Base-by-base conservation (phyloP, 1,140 invertebrate genomes). In the Heliconius melpomene region DNA sequence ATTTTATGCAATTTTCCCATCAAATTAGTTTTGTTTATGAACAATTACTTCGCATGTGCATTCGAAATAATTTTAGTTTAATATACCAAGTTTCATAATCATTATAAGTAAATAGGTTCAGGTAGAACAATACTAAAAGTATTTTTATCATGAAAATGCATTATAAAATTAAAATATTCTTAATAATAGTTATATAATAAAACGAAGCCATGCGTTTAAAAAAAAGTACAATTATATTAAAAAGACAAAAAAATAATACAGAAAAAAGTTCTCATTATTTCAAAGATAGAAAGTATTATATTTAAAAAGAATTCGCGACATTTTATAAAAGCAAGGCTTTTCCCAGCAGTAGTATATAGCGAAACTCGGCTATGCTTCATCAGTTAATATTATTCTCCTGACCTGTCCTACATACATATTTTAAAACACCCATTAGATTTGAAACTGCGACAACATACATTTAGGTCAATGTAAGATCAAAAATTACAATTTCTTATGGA, bases 401-500 rank as follows among this genome's bases (percentile, higher is more conserved):
- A 83, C 81, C 79, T 74, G 82, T 81, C 85, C 84, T 83, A 88
- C 79, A 88, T 85, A 88, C 86, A 88, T 88, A 85, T 84, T 84
- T 86, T 85, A 84, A 72, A 79, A 81, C 46, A 74, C 73, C 38
- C 75, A 74, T 79, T 74, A 79, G 36, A 79, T 74, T 79, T 79
- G 23, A 79, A 77, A 77, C 11, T 74, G 72, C 73, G 13, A 74
- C 26, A 50, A 74, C 46, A 18, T 38, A 32, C 11, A 72, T 66
- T 66, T 3, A 13, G 60, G 18, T 50, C 50, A 72, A 54, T 72
- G 26, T 26, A 26, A 50, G 76, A 20, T 77, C 20, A 9, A 26
- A 54, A 32, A 11, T 57, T 57, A 46, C 26, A 57, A 16, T n/a
- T 75, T 32, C 26, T 75, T 75, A 57, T 36, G 16, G 13, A 29